Percentiles rank a stretch among this genome's conserved stretches.
Conservation (phyloP, 2,113 vertebrate species). For the Castor canadensis region DNA sequence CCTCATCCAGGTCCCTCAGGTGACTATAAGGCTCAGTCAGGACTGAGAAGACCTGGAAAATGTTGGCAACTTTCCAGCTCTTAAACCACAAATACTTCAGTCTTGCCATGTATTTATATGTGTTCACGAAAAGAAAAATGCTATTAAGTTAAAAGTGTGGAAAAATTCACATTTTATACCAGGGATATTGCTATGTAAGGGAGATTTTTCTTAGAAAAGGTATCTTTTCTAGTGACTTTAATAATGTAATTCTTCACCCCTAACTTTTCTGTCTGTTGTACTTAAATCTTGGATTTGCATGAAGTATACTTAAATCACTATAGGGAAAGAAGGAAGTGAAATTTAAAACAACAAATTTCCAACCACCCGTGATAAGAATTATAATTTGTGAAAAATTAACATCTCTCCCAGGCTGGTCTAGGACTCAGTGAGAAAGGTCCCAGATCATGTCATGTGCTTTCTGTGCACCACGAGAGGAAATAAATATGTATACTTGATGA, state of each 20-base stretch:
- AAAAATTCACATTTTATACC: neutral
- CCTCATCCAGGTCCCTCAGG: neutral
- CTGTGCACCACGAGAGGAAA: neutral
- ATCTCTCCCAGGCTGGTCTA: neutral
- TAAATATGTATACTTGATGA: neutral
- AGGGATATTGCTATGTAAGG: neutral
- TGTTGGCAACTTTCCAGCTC: rapidly evolving
- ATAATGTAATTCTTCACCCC: neutral
- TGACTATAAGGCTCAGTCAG: neutral
- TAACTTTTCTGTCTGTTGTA: constrained; percentile 5
- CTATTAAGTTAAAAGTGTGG: neutral
- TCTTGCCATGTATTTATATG: neutral
- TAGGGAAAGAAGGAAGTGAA: neutral
- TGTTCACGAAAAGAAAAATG: neutral
- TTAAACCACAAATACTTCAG: neutral
- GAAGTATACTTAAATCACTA: neutral
- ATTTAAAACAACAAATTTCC: neutral
- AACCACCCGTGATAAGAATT: neutral
- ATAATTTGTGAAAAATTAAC: neutral
- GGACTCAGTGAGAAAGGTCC: neutral
- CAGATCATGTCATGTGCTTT: neutral
- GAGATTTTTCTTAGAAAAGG: neutral
- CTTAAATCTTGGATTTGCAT: neutral
- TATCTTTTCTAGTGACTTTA: constrained; percentile 3
- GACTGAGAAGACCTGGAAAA: neutral